Evolutionary conservation across 2,113 vertebrate species (phyloP).

Genomic region (Oncorhynchus kisutch): DNA sequence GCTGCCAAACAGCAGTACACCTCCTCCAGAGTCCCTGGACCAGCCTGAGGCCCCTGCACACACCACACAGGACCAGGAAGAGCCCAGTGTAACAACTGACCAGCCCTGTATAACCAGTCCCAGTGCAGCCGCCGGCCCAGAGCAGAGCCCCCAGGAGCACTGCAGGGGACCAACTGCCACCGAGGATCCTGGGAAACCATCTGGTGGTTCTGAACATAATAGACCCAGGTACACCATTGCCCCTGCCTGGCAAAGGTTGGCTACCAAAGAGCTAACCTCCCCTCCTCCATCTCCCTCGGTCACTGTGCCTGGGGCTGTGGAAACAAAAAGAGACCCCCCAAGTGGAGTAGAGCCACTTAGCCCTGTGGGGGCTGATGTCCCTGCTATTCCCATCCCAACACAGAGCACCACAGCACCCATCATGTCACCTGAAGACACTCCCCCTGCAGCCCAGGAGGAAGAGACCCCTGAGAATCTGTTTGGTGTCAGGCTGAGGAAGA

Average conservation of each 20-base stretch:
- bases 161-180: background rate
- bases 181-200: background rate
- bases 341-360: conserved; percentile 27
- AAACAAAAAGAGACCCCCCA: conserved; percentile 9
- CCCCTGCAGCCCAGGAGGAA: conserved; percentile 27
- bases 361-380: conserved; percentile 13
- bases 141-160: conserved; percentile 30
- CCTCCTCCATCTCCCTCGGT: background rate
- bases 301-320: conserved; percentile 51
- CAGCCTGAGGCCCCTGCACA: background rate
- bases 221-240: conserved; percentile 67
- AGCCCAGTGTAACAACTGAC: conserved; percentile 16
- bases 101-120: conserved; percentile 5
- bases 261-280: conserved; percentile 43
- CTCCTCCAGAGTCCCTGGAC: background rate
- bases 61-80: conserved; percentile 4
- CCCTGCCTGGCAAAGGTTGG: conserved; percentile 76
- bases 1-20: conserved; percentile 5
- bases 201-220: conserved; percentile 30
- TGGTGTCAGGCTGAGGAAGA: conserved; percentile 82
- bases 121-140: conserved; percentile 41
- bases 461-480: conserved; percentile 73
- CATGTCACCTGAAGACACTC: background rate
- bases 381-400: conserved; percentile 27
- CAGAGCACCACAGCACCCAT: conserved; percentile 9